A percentile compares a stretch with the other conserved stretches of the same genome.
phyloP scores from a whole-genome alignment of 2,888 invertebrate genomes.

The Marronus borbonicus region DNA sequence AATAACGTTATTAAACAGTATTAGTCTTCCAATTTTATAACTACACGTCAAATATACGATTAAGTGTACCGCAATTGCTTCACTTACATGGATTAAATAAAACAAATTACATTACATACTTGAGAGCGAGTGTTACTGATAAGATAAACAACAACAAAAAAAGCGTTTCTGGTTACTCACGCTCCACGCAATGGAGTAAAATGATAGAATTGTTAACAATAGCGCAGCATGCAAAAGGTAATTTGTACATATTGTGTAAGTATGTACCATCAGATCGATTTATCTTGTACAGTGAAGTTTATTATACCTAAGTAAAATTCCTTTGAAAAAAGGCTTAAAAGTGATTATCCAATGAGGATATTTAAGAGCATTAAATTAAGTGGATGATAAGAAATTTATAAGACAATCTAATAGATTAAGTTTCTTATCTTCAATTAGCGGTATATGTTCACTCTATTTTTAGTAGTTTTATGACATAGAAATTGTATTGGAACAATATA shows the following conservation, averaged over 20 bases:
- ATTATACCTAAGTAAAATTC: background rate
- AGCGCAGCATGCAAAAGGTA: background rate
- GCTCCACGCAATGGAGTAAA: background rate
- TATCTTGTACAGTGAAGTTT: too few species aligned
- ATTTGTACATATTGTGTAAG: too few species aligned
- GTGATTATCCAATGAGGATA: background rate
- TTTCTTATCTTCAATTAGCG: too few species aligned
- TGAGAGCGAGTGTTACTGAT: background rate
- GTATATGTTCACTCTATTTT: too few species aligned
- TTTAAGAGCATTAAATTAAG: background rate
- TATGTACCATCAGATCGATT: too few species aligned
- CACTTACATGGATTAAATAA: background rate
- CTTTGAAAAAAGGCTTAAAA: too few species aligned
- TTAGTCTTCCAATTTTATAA: too few species aligned
- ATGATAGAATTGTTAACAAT: slow-evolving; percentile 4
- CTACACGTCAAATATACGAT: too few species aligned
- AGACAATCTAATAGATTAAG: background rate
- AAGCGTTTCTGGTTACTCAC: background rate
- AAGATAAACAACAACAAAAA: slow-evolving; percentile 9
- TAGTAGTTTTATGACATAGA: too few species aligned
- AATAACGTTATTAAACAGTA: too few species aligned
- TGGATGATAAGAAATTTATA: background rate
- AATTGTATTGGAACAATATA: too few species aligned
- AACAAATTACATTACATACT: slow-evolving; percentile 3
- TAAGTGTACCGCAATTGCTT: too few species aligned